These are phyloP conservation scores for Sminthurides aquaticus DNA, from an alignment of 2,888 invertebrate species.

Conservation along the genomic window DNA sequence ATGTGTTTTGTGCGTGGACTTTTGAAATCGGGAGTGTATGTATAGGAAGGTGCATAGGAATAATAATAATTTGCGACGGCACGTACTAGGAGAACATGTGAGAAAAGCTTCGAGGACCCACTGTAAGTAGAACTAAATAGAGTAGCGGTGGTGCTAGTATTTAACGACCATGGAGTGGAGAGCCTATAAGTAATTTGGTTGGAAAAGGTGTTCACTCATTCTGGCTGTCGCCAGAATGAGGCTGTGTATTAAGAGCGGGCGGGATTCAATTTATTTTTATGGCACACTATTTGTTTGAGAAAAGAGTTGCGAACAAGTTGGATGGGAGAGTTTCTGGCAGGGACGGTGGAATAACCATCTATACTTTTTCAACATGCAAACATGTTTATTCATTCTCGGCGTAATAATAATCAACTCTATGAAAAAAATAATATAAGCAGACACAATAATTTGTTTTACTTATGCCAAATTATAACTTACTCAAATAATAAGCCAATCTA, in stretches of 20 bases:
- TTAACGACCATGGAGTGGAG: no score
- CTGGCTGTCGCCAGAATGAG: not conserved
- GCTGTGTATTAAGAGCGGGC: not conserved
- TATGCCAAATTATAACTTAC: not conserved
- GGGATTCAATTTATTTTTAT: not conserved
- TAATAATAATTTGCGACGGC: no score
- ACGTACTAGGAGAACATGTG: no score
- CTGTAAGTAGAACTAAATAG: not conserved
- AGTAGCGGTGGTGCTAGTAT: not conserved
- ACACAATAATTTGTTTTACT: not conserved
- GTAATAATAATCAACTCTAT: not conserved
- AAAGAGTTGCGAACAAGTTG: not conserved
- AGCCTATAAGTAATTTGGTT: no score
- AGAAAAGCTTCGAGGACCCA: no score
- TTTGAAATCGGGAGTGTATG: not conserved
- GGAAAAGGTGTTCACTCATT: no score
- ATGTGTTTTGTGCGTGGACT: constrained; percentile 2
- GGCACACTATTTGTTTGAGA: not conserved
- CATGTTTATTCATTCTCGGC: not conserved
- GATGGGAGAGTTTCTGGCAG: not conserved
- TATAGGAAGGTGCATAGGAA: no score
- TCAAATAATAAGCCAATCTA: no score
- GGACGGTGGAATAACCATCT: not conserved
- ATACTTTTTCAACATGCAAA: not conserved
- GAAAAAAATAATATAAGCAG: not conserved